Conservation (phyloP, 2,113 vertebrate genomes). For the Petrocephalus microphthalmus region DNA sequence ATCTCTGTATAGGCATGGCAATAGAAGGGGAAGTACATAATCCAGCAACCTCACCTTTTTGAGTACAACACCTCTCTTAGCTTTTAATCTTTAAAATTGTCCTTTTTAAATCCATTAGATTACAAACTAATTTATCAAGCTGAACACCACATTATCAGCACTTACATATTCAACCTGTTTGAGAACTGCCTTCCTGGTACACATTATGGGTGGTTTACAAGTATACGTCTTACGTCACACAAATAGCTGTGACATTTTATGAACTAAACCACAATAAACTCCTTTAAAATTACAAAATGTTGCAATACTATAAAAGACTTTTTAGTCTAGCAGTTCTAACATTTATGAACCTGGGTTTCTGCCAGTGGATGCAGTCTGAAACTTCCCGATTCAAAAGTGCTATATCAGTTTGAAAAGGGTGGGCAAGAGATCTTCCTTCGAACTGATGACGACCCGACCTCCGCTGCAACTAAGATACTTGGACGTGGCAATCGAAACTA, state of each 20-base stretch:
- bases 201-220: not conserved
- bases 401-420: not conserved
- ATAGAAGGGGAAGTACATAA: not conserved
- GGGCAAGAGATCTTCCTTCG: not conserved
- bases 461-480: not conserved
- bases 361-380: not conserved
- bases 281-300: not conserved
- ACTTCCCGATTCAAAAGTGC: not conserved
- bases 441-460: not conserved
- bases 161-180: not conserved
- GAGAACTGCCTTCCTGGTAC: not conserved
- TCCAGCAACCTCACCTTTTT: not conserved
- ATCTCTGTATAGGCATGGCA: not conserved
- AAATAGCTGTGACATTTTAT: not conserved
- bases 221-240: not conserved
- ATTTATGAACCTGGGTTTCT: not conserved
- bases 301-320: no score
- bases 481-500: not conserved
- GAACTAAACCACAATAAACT: not conserved
- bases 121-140: no score
- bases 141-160: not conserved
- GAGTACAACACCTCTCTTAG: not conserved
- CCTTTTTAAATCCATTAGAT: not conserved
- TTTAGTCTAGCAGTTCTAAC: not conserved
- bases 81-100: no score